These are phyloP conservation scores for Anas georgica DNA, from an alignment of 2,797 vertebrate genomes.

Conservation along the genomic window DNA sequence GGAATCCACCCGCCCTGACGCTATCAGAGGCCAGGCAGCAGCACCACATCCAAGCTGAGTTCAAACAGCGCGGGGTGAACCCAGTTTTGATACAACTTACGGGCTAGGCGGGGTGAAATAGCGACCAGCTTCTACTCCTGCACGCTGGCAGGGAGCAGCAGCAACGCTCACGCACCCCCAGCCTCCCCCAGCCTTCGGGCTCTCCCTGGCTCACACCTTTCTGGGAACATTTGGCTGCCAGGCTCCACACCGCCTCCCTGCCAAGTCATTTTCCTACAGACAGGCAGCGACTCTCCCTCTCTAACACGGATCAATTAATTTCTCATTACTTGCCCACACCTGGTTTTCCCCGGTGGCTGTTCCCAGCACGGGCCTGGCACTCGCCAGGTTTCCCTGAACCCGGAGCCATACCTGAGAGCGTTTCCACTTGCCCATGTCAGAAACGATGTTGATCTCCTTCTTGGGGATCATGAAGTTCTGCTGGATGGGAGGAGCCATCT, in stretches of 20 bases:
- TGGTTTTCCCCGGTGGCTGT: not conserved
- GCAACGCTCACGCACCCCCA: not conserved
- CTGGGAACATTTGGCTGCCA: not conserved
- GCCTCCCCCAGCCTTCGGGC: not conserved
- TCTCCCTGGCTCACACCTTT: not conserved
- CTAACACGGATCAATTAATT: not conserved
- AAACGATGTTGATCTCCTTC: constrained; percentile 94
- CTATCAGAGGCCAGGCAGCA: not conserved
- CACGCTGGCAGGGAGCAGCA: not conserved
- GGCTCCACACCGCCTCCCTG: not conserved
- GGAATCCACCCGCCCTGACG: not conserved
- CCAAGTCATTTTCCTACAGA: not conserved
- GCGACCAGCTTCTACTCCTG: not conserved
- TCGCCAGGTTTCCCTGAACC: not conserved
- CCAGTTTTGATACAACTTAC: not conserved
- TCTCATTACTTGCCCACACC: not conserved
- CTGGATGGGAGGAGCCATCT: constrained; percentile 71
- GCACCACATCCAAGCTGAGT: not conserved
- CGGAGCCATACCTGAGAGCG: constrained; percentile 84
- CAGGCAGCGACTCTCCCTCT: not conserved
- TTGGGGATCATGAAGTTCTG: constrained; percentile 88
- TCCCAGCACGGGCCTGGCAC: not conserved
- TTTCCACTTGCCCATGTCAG: constrained; percentile 97
- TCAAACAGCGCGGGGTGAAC: not conserved
- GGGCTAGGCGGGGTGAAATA: not conserved